These are phyloP conservation scores for Hedychridium roseum DNA, from an alignment of 2,888 invertebrate species.

Conservation along the genomic window DNA sequence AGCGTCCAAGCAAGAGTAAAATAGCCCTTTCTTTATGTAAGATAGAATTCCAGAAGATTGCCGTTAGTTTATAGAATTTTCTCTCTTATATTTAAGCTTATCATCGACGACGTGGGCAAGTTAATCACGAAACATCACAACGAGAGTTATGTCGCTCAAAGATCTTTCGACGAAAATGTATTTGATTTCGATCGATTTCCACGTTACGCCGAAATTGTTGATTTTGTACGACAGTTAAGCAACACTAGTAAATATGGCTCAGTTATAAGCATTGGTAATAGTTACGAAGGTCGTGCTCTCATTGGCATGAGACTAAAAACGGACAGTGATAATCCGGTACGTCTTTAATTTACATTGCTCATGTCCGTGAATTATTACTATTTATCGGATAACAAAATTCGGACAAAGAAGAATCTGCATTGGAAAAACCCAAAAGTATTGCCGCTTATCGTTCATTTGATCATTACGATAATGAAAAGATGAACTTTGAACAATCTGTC, in stretches of 20 bases:
- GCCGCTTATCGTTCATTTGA: too few species aligned
- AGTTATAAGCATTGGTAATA: constrained; percentile 67
- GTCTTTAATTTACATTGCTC: background rate
- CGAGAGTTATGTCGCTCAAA: too few species aligned
- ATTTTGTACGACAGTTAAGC: constrained; percentile 65
- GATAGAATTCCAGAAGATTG: too few species aligned
- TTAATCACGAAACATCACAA: too few species aligned
- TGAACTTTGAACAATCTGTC: constrained; percentile 59
- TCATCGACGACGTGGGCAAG: too few species aligned
- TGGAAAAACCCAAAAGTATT: too few species aligned
- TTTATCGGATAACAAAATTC: background rate
- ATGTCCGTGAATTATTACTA: background rate
- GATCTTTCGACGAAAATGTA: background rate
- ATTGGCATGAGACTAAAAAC: constrained; percentile 71
- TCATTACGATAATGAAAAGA: too few species aligned
- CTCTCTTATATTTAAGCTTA: too few species aligned
- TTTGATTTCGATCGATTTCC: constrained; percentile 28
- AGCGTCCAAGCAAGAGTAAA: too few species aligned
- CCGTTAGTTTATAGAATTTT: too few species aligned
- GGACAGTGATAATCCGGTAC: constrained; percentile 50
- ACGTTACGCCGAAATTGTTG: constrained; percentile 62
- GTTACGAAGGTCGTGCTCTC: constrained; percentile 69
- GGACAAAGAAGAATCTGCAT: too few species aligned
- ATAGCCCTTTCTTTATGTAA: too few species aligned
- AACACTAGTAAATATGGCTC: constrained; percentile 66